These are phyloP conservation scores for Phenganax subtilis DNA, from an alignment of 92 coral and sea anemone species.

Conservation along the genomic window DNA sequence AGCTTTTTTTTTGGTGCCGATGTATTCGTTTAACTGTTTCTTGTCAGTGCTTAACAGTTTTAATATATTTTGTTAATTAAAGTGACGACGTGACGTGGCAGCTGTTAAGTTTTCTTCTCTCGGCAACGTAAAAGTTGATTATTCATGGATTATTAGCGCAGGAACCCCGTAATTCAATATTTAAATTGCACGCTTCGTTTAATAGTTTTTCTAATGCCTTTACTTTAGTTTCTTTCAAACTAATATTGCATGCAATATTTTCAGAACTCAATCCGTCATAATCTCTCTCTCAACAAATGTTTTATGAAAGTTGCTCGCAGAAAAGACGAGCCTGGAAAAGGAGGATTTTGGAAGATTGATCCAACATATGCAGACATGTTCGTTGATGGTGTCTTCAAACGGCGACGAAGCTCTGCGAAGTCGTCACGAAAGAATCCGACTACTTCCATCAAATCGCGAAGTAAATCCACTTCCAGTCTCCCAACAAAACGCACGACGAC, in stretches of 20 bases:
- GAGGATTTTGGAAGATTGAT: conserved; percentile 94
- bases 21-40: background rate
- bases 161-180: too few species aligned
- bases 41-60: background rate
- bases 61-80: background rate
- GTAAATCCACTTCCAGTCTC: conserved; percentile 50
- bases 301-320: conserved; percentile 85
- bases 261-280: conserved; percentile 94
- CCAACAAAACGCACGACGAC: conserved; percentile 50
- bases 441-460: conserved; percentile 34
- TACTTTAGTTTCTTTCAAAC: background rate
- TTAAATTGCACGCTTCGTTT: too few species aligned
- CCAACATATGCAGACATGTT: conserved; percentile 98
- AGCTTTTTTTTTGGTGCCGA: background rate
- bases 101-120: too few species aligned
- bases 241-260: background rate
- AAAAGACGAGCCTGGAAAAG: conserved; percentile 95
- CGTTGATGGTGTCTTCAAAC: conserved; percentile 92
- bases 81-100: too few species aligned
- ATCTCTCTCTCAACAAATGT: conserved; percentile 91
- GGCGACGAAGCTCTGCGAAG: conserved; percentile 89
- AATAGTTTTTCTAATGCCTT: too few species aligned
- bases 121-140: too few species aligned
- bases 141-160: too few species aligned
- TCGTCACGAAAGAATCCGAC: conserved; percentile 64